phyloP scores from a whole-genome alignment of 2,888 invertebrate genomes.

The Parascotia fuliginaria region DNA sequence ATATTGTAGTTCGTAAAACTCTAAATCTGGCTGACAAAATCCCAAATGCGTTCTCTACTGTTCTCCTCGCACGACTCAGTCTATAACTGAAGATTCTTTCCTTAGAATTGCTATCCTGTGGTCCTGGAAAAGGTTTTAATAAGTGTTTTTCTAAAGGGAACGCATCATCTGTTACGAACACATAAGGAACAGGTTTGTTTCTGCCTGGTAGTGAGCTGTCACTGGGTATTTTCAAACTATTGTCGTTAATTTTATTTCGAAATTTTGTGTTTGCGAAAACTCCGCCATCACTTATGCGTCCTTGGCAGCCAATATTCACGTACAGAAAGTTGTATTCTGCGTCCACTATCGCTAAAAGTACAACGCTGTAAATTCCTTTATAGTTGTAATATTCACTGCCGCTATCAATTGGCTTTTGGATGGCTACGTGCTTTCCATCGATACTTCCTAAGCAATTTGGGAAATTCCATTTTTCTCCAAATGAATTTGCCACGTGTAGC shows the following conservation, averaged over 20 bases:
- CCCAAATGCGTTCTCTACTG: slow-evolving; percentile 38
- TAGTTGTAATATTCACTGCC: slow-evolving; percentile 29
- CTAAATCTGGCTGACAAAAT: slow-evolving; percentile 27
- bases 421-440: slow-evolving; percentile 27
- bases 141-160: slow-evolving; percentile 29
- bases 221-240: slow-evolving; percentile 20
- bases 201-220: slow-evolving; percentile 21
- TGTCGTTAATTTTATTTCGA: slow-evolving; percentile 17
- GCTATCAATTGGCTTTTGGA: slow-evolving; percentile 19
- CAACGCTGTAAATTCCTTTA: slow-evolving; percentile 23
- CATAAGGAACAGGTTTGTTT: slow-evolving; percentile 28
- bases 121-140: slow-evolving; percentile 33
- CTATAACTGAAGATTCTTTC: slow-evolving; percentile 38
- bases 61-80: slow-evolving; percentile 32
- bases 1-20: slow-evolving; percentile 2
- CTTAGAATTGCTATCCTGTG: slow-evolving; percentile 28
- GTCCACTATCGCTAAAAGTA: slow-evolving; percentile 23
- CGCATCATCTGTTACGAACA: slow-evolving; percentile 34
- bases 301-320: slow-evolving; percentile 32
- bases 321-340: slow-evolving; percentile 29
- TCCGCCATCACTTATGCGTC: slow-evolving; percentile 34
- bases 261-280: slow-evolving; percentile 26
- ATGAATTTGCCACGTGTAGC: slow-evolving; percentile 22
- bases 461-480: slow-evolving; percentile 21
- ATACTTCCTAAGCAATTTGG: slow-evolving; percentile 20